Evolutionary conservation across 2,797 vertebrate species (phyloP), one percentile per base, ranked within the genome.

Genomic region (Anas bernieri): DNA sequence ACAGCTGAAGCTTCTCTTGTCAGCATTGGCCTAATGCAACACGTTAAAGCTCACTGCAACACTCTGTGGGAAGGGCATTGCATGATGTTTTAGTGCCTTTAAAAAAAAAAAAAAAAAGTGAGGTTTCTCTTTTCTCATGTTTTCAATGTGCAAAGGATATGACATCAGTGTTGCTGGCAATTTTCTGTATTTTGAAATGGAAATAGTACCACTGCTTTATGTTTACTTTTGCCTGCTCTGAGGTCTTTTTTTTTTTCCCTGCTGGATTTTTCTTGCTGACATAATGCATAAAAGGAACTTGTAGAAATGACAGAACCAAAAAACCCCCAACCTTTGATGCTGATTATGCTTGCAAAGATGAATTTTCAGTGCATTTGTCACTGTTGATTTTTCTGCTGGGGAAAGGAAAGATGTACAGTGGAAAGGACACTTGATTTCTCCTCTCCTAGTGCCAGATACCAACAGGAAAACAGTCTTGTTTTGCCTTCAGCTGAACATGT

Each of bases 1-100:
- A 95, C 96, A 96, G 70, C 93, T 33, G 85, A 67, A 95, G 93
- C 89, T 93, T 94, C 93, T 96, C 84, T 92, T 94, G 88, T 95
- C 85, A 66, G 63, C 73, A 8, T 86, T 94, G 90, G 92, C 58
- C 85, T 96, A 76, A 54, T 75, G 61, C 12, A 92, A 12, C 76
- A 52, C 46, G n/a, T 95, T 84, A 69, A 69, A 94, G 92, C 93
- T 88, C 73, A 81, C 64, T 96, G 91, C 92, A 94, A 7, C 95
- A 17, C 91, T 84, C 3, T 28, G 31, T 85, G 92, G 94, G 86
- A 39, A 74, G 56, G 7, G 26, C 30, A 7, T 22, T 80, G 15
- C n/a, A 48, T 5, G 79, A 7, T 93, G 64, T 39, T 94, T 78
- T 55, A 41, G 48, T 48, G 46, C 46, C 46, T 43, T 43, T 17